phyloP scores from a whole-genome alignment of 2,797 vertebrate species.

The Threskiornis aethiopicus region DNA sequence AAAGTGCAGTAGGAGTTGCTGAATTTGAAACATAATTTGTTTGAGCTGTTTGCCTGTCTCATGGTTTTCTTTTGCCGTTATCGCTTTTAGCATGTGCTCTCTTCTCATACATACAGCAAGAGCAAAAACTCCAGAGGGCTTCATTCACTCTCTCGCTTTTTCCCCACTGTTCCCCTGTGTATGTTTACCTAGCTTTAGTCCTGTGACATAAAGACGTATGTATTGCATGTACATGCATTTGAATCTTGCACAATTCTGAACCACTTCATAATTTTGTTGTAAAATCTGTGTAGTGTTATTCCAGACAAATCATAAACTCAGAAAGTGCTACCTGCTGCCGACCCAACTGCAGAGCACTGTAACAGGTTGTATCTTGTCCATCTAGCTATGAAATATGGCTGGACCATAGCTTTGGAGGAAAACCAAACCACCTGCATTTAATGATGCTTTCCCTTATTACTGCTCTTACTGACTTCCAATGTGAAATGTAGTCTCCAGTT shows the following conservation, averaged over 20 bases:
- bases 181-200: not conserved
- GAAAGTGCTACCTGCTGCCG: not conserved
- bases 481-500: not conserved
- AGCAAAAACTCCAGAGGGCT: not conserved
- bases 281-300: not conserved
- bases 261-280: not conserved
- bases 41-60: not conserved
- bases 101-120: not conserved
- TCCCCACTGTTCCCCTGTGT: not conserved
- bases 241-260: not conserved
- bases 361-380: not conserved
- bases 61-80: not conserved
- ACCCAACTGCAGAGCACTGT: not conserved
- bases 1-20: not conserved
- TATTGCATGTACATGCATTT: not conserved
- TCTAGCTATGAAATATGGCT: not conserved
- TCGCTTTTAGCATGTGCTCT: not conserved
- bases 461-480: not conserved
- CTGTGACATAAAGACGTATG: not conserved
- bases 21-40: not conserved
- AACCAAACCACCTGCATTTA: not conserved
- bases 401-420: not conserved
- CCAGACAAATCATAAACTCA: not conserved
- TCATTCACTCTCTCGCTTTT: not conserved
- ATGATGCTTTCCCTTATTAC: not conserved